phyloP scores from a whole-genome alignment of 2,888 invertebrate species.

The Hydrotaea diabolus region DNA sequence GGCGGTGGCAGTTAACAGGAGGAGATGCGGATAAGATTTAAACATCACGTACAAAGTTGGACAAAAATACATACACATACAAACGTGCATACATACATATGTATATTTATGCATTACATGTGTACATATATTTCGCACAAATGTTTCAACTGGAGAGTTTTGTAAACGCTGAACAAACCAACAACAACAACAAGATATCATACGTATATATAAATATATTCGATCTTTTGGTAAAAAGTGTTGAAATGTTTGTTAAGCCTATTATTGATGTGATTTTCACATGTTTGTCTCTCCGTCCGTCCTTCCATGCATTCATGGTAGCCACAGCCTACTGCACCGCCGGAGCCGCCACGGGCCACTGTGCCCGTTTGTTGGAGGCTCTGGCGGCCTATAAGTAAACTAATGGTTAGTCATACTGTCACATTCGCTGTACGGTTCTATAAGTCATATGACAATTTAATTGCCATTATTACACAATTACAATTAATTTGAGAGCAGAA shows the following conservation, averaged over 20 bases:
- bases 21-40: constrained; percentile 66
- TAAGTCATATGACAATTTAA: constrained; percentile 63
- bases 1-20: constrained; percentile 54
- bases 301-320: background rate
- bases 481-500: constrained; percentile 33
- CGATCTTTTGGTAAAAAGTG: constrained; percentile 47
- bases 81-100: background rate
- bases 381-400: background rate
- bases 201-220: background rate
- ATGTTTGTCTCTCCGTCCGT: background rate
- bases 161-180: background rate
- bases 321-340: background rate
- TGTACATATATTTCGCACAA: background rate
- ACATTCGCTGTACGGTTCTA: constrained; percentile 45
- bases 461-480: constrained; percentile 66
- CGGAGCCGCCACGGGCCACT: background rate
- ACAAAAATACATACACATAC: background rate
- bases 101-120: background rate
- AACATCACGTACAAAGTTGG: constrained; percentile 12
- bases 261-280: constrained; percentile 58
- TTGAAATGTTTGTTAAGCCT: constrained; percentile 64
- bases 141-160: background rate
- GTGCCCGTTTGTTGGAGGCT: background rate
- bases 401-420: constrained; percentile 37
- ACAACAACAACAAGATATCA: too few species aligned